These are phyloP conservation scores for Excalfactoria chinensis DNA, from an alignment of 2,113 vertebrate genomes.

Conservation along the genomic window DNA sequence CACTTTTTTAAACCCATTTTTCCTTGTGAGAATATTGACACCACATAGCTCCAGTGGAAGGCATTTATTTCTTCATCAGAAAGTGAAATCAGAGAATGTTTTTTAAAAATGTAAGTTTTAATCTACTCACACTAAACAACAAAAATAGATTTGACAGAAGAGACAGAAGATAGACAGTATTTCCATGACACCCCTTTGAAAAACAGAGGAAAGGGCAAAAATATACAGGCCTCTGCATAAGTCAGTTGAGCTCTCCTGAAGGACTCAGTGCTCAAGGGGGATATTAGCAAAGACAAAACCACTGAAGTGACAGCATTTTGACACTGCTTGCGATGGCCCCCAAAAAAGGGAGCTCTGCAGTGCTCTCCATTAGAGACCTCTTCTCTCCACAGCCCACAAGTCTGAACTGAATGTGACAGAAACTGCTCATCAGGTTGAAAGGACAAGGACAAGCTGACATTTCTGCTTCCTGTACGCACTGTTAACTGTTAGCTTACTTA, in stretches of 20 bases:
- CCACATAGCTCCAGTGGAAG: not conserved
- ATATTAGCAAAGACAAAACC: not conserved
- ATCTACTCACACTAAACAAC: not conserved
- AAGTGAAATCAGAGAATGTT: not conserved
- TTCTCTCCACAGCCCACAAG: not conserved
- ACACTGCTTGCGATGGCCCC: not conserved
- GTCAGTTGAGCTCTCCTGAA: not conserved
- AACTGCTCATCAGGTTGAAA: not conserved
- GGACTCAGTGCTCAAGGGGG: not conserved
- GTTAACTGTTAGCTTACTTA: not conserved
- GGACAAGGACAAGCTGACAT: not conserved
- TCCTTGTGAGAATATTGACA: not conserved
- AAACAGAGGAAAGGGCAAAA: not conserved
- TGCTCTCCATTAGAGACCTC: not conserved
- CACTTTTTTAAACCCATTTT: not conserved
- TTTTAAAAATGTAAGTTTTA: not conserved
- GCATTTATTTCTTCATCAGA: not conserved
- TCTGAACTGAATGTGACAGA: not conserved
- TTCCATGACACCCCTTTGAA: not conserved
- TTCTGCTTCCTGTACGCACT: not conserved
- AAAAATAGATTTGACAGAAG: not conserved
- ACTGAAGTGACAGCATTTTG: not conserved
- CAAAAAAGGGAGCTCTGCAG: fast-evolving
- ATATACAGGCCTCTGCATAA: not conserved
- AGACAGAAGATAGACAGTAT: not conserved